Evolutionary conservation across 2,888 invertebrate genomes (phyloP), one percentile per base, ranked within the genome.

Genomic region (Cryptosula pallasiana): DNA sequence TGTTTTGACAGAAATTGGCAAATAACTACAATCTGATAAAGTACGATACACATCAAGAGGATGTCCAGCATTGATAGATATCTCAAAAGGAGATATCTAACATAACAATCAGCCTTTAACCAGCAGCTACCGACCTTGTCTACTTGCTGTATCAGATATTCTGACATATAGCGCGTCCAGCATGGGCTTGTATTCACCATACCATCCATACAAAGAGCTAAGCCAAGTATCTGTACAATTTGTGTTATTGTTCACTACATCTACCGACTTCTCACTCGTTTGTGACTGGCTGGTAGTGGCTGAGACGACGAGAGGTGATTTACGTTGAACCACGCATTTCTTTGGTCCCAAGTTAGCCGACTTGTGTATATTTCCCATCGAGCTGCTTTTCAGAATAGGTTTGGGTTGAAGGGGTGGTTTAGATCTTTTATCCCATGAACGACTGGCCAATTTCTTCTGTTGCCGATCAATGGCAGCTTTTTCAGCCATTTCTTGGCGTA

Each of bases 361-460:
- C 32, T 32, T 63, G 16, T 27, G 32, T 34, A 63, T 32, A 63
- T 32, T 63, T 3, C 63, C 63, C n/a, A 63, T 5, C 5, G 63
- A 63, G 27, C 63, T 63, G 63, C 9, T 63, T 32, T 63, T 63
- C 34, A 63, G 32, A 13, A 63, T 27, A 9, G 63, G 63, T 34
- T 63, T 63, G 2, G 63, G 63, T 13, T 27, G 29, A 13, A 63
- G 2, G 2, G 63, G 3, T 13, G 63, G 63, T n/a, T 63, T 63
- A 63, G 63, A 63, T 63, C 27, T 27, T 9, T 32, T 63, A 63
- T 63, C 63, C 63, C 63, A 63, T 13, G 63, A 63, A 13, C 34
- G 63, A n/a, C 63, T 63, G 16, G 29, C 27, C 25, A 13, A 25
- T 9, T 9, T 25, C n/a, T 63, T 63, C 34, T 63, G 20, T 23